A percentile compares a stretch with the other conserved stretches of the same genome.
Conservation (phyloP, 1,140 invertebrate species). For the Ditylenchus dipsaci region DNA sequence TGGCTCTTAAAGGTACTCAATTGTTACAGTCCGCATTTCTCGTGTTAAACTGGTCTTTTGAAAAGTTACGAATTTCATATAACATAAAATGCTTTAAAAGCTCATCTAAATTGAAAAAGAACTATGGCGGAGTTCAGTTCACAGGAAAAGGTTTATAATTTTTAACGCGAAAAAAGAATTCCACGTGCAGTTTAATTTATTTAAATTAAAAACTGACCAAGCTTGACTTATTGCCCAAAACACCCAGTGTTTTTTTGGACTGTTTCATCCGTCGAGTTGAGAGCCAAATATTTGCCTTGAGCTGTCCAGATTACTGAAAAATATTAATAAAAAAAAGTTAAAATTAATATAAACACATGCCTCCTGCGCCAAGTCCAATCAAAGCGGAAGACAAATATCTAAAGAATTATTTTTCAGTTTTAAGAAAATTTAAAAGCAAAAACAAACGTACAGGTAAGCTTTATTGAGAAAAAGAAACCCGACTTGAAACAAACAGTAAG, state of each 20-base stretch:
- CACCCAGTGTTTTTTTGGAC: conserved; percentile 36
- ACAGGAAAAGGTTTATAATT: too few relatives aligned
- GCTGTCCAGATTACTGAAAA: conserved; percentile 40
- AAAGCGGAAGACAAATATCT: conserved; percentile 34
- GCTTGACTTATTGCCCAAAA: conserved; percentile 46
- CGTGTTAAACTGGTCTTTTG: too few relatives aligned
- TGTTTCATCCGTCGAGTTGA: conserved; percentile 39
- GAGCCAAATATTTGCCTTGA: conserved; percentile 45
- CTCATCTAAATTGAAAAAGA: too few relatives aligned
- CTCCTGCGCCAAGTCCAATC: conserved; percentile 44
- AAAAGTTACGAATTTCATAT: too few relatives aligned
- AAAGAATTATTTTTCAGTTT: too few relatives aligned
- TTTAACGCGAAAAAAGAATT: too few relatives aligned
- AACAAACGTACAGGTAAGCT: conserved; percentile 36
- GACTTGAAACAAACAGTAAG: conserved; percentile 39
- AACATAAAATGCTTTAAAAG: too few relatives aligned
- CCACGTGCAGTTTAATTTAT: too few relatives aligned
- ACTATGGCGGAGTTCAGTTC: too few relatives aligned
- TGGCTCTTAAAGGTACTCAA: too few relatives aligned
- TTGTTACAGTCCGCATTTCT: too few relatives aligned
- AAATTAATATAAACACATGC: conserved; percentile 13
- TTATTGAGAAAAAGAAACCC: conserved; percentile 46
- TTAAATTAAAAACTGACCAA: conserved; percentile 23
- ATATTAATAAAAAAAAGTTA: background rate
- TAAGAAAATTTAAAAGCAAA: too few relatives aligned